A percentile compares a stretch with the other conserved stretches of the same genome.
phyloP scores from a whole-genome alignment of 2,113 vertebrate species.

The Erpornis zantholeuca region DNA sequence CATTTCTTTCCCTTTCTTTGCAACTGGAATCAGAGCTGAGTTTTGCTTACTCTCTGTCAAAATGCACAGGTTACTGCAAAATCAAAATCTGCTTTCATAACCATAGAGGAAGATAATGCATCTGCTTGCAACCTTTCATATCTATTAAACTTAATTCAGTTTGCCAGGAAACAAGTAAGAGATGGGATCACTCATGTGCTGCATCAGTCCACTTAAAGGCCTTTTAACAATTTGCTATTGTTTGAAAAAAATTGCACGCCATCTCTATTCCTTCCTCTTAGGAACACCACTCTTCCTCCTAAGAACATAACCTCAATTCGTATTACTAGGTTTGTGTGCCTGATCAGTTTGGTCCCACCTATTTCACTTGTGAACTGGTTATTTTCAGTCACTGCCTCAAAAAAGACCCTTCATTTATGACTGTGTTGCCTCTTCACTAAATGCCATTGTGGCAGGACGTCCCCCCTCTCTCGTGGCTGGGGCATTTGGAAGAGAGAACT shows the following conservation, averaged over 20 bases:
- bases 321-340: not conserved
- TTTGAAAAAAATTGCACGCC: not conserved
- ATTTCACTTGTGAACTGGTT: constrained; percentile 2
- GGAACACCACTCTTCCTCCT: not conserved
- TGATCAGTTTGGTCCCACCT: not conserved
- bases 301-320: not conserved
- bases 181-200: not conserved
- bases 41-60: not conserved
- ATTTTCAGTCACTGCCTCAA: constrained; percentile 13
- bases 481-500: too few species aligned
- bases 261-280: not conserved
- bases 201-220: not conserved
- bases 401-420: not conserved
- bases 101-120: not conserved
- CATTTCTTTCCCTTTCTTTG: not conserved
- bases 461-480: too few species aligned
- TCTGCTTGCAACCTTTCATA: not conserved
- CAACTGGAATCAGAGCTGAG: not conserved
- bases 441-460: not conserved
- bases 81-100: not conserved
- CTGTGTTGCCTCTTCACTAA: not conserved
- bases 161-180: not conserved
- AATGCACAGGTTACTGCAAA: not conserved
- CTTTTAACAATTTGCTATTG: not conserved
- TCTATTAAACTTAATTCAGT: not conserved